phyloP scores from a whole-genome alignment of 2,113 vertebrate species.

The Hippocampus comes region DNA sequence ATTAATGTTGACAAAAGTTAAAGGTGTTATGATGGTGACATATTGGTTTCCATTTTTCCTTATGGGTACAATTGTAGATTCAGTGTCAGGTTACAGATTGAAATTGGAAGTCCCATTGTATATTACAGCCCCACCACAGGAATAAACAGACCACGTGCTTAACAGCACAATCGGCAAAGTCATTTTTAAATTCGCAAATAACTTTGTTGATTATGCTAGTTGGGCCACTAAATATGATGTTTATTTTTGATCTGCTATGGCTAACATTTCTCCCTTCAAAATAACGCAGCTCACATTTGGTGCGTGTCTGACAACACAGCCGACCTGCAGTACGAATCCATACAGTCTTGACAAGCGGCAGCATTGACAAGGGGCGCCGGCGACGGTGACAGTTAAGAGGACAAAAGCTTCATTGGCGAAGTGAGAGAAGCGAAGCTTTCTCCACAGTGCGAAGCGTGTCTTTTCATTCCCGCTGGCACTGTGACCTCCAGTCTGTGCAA shows the following conservation, averaged over 20 bases:
- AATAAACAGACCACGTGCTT: too few species aligned
- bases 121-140: too few species aligned
- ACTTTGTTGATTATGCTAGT: too few species aligned
- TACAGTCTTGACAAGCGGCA: background rate
- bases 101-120: too few species aligned
- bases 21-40: too few species aligned
- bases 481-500: slow-evolving; percentile 24
- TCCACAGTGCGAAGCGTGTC: slow-evolving; percentile 6
- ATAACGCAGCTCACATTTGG: background rate
- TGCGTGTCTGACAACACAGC: background rate
- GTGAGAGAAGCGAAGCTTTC: slow-evolving; percentile 14
- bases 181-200: too few species aligned
- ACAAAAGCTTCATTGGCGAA: slow-evolving; percentile 3
- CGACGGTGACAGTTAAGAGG: background rate
- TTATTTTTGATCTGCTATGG: background rate
- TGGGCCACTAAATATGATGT: too few species aligned
- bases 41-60: too few species aligned
- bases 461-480: slow-evolving; percentile 8
- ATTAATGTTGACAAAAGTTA: too few species aligned
- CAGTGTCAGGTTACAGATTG: too few species aligned
- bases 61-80: too few species aligned
- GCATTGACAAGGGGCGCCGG: background rate
- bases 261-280: background rate
- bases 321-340: background rate
- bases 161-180: too few species aligned